phyloP scores from a whole-genome alignment of 2,113 vertebrate species.

The Crotalus tigris region DNA sequence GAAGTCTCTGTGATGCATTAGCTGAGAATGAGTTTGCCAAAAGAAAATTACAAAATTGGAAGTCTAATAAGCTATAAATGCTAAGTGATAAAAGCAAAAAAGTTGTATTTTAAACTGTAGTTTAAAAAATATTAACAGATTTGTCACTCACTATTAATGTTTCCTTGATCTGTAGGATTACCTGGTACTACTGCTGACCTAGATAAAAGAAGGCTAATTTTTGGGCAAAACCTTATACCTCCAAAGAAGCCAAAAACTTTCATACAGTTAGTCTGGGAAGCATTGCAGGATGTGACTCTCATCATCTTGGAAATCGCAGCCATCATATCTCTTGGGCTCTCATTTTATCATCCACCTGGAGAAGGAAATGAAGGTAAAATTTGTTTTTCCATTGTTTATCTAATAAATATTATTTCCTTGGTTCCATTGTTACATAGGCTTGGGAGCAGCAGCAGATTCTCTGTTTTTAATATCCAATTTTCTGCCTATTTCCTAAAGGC shows the following conservation, averaged over 20 bases:
- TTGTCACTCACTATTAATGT: neutral
- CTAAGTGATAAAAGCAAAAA: neutral
- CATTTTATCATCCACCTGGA: conserved; percentile 95
- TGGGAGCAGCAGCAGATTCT: neutral
- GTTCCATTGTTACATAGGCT: neutral
- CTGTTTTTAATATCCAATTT: neutral
- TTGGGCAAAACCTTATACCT: conserved; percentile 97
- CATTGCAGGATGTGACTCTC: conserved; percentile 96
- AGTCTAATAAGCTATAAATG: neutral
- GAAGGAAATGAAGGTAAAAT: conserved; percentile 81
- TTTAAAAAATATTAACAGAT: neutral
- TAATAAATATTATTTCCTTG: neutral
- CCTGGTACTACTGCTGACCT: conserved; percentile 84
- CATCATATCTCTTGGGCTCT: conserved; percentile 94
- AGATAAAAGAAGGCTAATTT: conserved; percentile 94
- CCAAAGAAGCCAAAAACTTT: conserved; percentile 99
- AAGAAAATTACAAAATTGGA: neutral
- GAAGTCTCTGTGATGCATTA: neutral
- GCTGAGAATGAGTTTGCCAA: neutral
- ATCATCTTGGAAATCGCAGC: conserved; percentile 98
- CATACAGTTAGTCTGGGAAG: conserved; percentile 98
- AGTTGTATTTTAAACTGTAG: neutral
- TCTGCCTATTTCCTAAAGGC: neutral
- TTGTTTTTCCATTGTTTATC: neutral
- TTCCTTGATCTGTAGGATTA: conserved; percentile 77